phyloP scores from a whole-genome alignment of 2,888 invertebrate species.

The Emmelina monodactyla region DNA sequence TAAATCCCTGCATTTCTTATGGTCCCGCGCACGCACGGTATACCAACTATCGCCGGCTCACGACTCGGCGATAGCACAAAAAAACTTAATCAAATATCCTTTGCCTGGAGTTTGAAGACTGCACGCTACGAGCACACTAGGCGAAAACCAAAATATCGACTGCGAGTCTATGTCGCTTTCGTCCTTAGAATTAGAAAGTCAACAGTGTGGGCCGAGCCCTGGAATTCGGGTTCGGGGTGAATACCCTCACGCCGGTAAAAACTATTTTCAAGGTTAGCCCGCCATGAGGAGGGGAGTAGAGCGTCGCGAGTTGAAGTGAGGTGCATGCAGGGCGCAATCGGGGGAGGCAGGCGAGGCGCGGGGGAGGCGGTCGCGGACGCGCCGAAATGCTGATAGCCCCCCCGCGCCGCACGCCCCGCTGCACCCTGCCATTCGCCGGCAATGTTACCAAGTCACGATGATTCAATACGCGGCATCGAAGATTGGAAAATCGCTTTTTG shows the following conservation, averaged over 20 bases:
- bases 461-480: background rate
- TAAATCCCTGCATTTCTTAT: background rate
- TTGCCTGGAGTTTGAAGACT: slow-evolving; percentile 21
- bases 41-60: slow-evolving; percentile 32
- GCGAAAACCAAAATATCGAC: background rate
- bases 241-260: slow-evolving; percentile 64
- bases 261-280: slow-evolving; percentile 65
- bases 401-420: slow-evolving; percentile 27
- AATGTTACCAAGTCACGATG: background rate
- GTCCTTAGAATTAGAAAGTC: slow-evolving; percentile 22
- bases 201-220: slow-evolving; percentile 46
- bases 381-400: slow-evolving; percentile 61
- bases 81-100: slow-evolving; percentile 52
- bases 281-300: slow-evolving; percentile 47
- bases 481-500: background rate
- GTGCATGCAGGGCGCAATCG: slow-evolving; percentile 57
- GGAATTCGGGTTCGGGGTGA: slow-evolving; percentile 65
- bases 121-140: background rate
- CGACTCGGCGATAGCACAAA: slow-evolving; percentile 23
- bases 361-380: slow-evolving; percentile 40
- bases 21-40: too few relatives aligned
- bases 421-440: slow-evolving; percentile 24
- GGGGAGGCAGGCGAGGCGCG: slow-evolving; percentile 29
- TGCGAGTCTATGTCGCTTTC: background rate
- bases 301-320: slow-evolving; percentile 32